These are phyloP conservation scores for Emydoidea blandingii DNA, from an alignment of 2,797 vertebrate species.

Conservation along the genomic window DNA sequence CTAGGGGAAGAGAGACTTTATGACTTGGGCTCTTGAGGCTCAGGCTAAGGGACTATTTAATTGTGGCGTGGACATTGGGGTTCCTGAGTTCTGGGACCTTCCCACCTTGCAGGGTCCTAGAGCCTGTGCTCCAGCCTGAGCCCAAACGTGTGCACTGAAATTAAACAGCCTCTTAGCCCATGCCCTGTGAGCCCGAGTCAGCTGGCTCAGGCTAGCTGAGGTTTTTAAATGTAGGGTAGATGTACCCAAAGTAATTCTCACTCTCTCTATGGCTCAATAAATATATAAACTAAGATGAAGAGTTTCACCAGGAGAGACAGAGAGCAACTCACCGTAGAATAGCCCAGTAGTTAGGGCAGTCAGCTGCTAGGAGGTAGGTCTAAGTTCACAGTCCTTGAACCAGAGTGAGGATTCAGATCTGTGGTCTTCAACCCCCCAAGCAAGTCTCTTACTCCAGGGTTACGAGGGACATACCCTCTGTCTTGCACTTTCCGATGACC, in stretches of 20 bases:
- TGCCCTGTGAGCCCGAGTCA: background rate
- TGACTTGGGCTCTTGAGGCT: background rate
- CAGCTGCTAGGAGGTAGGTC: background rate
- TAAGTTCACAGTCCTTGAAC: background rate
- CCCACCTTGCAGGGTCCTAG: background rate
- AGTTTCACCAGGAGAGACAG: background rate
- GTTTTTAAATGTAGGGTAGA: background rate
- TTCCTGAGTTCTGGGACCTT: background rate
- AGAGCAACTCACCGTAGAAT: background rate
- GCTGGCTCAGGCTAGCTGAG: background rate
- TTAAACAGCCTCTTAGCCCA: background rate
- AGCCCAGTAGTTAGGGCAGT: background rate
- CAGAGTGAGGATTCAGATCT: background rate
- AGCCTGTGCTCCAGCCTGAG: background rate
- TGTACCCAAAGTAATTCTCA: background rate
- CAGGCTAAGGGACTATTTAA: background rate
- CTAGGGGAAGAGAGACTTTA: background rate
- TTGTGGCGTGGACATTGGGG: background rate
- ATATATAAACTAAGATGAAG: background rate
- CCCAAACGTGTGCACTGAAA: background rate
- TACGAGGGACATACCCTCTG: too few relatives aligned
- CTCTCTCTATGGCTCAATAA: background rate
- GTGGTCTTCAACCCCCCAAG: background rate
- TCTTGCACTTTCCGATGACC: too few relatives aligned
- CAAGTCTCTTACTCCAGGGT: background rate